phyloP scores from a whole-genome alignment of 2,797 vertebrate species.

The Okamejei kenojei region DNA sequence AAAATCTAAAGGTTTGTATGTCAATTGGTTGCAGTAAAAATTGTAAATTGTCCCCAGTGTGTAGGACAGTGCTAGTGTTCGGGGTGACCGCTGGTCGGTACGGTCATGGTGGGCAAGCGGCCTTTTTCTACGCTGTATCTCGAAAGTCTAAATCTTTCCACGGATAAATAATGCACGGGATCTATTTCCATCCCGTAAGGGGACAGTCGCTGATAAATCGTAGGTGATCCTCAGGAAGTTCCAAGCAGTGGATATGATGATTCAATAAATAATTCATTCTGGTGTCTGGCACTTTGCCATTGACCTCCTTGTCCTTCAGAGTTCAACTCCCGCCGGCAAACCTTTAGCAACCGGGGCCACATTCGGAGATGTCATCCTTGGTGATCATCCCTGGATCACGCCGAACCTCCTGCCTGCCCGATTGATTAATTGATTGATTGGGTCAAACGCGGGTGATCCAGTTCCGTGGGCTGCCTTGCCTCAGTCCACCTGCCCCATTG shows the following conservation, averaged over 20 bases:
- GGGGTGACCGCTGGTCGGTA: too few species aligned
- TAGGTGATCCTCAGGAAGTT: background rate
- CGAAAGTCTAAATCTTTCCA: background rate
- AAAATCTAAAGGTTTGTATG: too few species aligned
- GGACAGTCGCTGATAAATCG: constrained; percentile 7
- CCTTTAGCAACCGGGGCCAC: background rate
- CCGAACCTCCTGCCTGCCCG: background rate
- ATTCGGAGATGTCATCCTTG: background rate
- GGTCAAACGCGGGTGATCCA: too few species aligned
- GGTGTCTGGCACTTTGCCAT: background rate
- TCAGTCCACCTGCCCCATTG: too few species aligned
- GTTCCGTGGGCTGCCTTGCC: background rate
- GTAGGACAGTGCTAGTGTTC: too few species aligned
- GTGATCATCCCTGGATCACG: too few species aligned
- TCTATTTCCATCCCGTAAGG: background rate
- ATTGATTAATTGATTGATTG: background rate
- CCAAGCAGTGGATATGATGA: background rate
- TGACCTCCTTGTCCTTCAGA: background rate
- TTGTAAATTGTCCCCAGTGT: too few species aligned
- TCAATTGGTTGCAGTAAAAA: too few species aligned
- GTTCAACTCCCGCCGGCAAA: background rate
- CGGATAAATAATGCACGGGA: background rate
- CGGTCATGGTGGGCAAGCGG: too few species aligned
- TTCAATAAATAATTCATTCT: constrained; percentile 34
- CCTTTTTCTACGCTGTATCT: too few species aligned